Percentiles rank a stretch among this genome's conserved stretches.
Conservation (phyloP, 2,888 invertebrate species). For the Tromatobia lineatoria region DNA sequence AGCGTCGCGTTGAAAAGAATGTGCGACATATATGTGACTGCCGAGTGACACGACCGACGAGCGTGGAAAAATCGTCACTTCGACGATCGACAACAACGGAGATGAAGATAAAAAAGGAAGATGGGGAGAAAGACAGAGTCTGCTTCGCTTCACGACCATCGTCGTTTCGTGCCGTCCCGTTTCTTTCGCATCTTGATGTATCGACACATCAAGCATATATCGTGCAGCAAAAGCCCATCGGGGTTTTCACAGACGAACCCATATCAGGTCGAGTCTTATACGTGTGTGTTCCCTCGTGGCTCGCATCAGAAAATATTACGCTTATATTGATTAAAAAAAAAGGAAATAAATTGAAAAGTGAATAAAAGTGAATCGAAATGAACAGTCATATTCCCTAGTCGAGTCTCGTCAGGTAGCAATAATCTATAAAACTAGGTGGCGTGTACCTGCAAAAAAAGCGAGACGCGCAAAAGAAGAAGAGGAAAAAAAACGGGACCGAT, state of each 20-base stretch:
- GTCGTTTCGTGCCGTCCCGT: constrained; percentile 39
- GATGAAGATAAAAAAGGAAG: background rate
- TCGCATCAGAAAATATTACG: constrained; percentile 57
- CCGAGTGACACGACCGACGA: constrained; percentile 26
- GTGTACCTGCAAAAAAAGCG: constrained; percentile 18
- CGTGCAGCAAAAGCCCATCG: constrained; percentile 27
- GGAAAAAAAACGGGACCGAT: constrained; percentile 43
- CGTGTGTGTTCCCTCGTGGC: background rate
- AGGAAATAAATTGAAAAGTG: constrained; percentile 19
- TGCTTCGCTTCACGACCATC: constrained; percentile 32
- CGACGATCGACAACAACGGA: constrained; percentile 46
- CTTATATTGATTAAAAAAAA: constrained; percentile 38
- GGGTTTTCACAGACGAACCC: constrained; percentile 53
- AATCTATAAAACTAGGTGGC: constrained; percentile 51
- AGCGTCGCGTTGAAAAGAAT: constrained; percentile 39
- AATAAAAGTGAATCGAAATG: constrained; percentile 56
- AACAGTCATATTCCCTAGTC: constrained; percentile 62
- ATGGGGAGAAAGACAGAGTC: constrained; percentile 16
- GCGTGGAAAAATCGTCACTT: constrained; percentile 59
- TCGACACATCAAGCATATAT: constrained; percentile 36
- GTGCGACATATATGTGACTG: constrained; percentile 2
- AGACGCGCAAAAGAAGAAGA: background rate
- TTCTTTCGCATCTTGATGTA: constrained; percentile 57
- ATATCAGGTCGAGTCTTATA: background rate
- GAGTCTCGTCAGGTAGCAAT: constrained; percentile 59